Base-by-base conservation (phyloP, 2,888 invertebrate species). In the Eudemis profundana region DNA sequence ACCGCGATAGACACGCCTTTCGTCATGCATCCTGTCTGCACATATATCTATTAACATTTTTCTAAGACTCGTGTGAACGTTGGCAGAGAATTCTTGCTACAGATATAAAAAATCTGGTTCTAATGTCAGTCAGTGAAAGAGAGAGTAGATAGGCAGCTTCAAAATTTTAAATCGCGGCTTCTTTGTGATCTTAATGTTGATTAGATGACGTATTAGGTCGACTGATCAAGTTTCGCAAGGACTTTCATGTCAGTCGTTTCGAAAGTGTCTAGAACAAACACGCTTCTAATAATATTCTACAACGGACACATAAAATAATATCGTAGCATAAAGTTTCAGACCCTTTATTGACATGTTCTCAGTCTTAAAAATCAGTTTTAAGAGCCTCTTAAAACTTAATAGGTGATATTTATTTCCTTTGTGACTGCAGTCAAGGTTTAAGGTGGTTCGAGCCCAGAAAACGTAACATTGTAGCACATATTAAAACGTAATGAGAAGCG, bases 11-110 rank as follows among this genome's bases (percentile, higher is more conserved):
- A 85, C 79, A 77, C 77, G 71, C 72, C 81, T 87, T 90, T 89
- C 86, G 88, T 86, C 87, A 89, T 85, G 87, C 87, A 86, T 79
- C 87, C 85, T 79, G 77, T 76, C 78, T 77, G 56, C 59, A 62
- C 65, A 65, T 60, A 46, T 50, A 63, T 71, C 69, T 67, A 70
- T 69, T 66, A 67, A 68, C 57, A 65, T 61, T 71, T 69, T 66
- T 71, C 67, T 70, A 66, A 68, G 62, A 62, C 62, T 67, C 69
- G 69, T 69, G 68, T 61, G 70, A 70, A 68, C 50, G 46, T 14
- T 61, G 33, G 14, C 17, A 54, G 17, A 23, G 29, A 44, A 42
- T 19, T 23, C 27, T 21, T 46, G 46, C 49, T 47, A 10, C 33
- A 27, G 10, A 8, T 14, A 46, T 14, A 46, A 53, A 44, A 47